phyloP scores from a whole-genome alignment of 1,140 invertebrate genomes.

The Tetramorium alpestre region DNA sequence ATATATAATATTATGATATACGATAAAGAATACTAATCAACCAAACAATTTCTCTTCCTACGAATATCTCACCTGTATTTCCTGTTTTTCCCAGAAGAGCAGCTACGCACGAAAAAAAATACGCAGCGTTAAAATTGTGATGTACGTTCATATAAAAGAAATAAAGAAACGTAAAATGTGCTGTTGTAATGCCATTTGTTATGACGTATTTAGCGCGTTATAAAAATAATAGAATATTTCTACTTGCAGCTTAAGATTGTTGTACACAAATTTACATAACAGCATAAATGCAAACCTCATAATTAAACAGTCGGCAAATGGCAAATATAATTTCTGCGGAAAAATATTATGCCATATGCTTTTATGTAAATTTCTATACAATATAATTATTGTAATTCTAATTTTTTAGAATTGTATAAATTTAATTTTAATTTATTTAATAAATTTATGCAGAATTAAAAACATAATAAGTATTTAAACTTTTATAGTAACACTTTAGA shows the following conservation, averaged over 20 bases:
- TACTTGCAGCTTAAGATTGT: not conserved
- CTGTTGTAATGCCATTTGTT: not conserved
- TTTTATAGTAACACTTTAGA: not conserved
- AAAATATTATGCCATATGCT: not conserved
- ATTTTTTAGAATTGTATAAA: not conserved
- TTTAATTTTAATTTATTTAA: not conserved
- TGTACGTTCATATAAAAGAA: constrained; percentile 43
- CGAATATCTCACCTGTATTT: constrained; percentile 84
- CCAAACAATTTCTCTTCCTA: constrained; percentile 39
- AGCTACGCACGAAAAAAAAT: constrained; percentile 81
- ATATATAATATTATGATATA: not conserved
- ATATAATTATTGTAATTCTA: not conserved
- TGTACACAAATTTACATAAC: constrained; percentile 31
- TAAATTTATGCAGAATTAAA: not conserved
- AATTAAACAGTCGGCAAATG: not conserved
- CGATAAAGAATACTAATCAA: constrained; percentile 5
- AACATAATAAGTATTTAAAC: not conserved
- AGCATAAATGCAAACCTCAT: not conserved
- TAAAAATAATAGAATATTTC: constrained; percentile 12
- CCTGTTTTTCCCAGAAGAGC: constrained; percentile 85
- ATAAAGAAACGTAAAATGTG: not conserved
- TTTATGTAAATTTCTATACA: constrained; percentile 25
- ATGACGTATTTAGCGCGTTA: not conserved
- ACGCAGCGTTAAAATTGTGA: constrained; percentile 71
- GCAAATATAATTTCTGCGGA: not conserved